phyloP scores from a whole-genome alignment of 2,113 vertebrate genomes.

The Calyptomena viridis region DNA sequence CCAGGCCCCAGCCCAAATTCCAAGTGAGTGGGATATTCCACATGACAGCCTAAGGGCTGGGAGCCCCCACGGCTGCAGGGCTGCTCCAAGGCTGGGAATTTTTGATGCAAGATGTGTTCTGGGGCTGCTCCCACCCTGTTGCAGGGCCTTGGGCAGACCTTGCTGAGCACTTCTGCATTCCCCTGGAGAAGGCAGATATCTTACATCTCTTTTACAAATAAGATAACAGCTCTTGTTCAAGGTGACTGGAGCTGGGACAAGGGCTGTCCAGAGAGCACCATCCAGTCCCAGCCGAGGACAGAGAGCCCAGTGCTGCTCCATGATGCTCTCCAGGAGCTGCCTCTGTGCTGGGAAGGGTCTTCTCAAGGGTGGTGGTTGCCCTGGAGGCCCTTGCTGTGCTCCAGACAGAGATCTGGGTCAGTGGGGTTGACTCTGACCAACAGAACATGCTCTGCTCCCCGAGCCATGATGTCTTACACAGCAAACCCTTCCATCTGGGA shows the following conservation, averaged over 20 bases:
- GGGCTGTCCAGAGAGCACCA: background rate
- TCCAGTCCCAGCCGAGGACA: background rate
- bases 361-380: rapidly evolving
- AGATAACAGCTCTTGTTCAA: slow-evolving; percentile 42
- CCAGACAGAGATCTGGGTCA: rapidly evolving
- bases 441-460: background rate
- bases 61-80: rapidly evolving
- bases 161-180: background rate
- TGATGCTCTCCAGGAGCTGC: rapidly evolving
- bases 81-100: background rate
- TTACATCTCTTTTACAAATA: background rate
- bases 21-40: background rate
- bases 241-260: background rate
- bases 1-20: background rate
- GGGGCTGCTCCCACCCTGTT: background rate
- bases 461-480: rapidly evolving
- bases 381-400: background rate
- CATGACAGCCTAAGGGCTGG: background rate
- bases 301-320: background rate
- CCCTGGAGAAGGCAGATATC: background rate
- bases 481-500: rapidly evolving
- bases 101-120: background rate
- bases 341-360: background rate
- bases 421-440: background rate
- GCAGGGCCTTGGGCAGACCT: background rate